phyloP scores from a whole-genome alignment of 2,888 invertebrate species.

The Nephrotoma flavescens region DNA sequence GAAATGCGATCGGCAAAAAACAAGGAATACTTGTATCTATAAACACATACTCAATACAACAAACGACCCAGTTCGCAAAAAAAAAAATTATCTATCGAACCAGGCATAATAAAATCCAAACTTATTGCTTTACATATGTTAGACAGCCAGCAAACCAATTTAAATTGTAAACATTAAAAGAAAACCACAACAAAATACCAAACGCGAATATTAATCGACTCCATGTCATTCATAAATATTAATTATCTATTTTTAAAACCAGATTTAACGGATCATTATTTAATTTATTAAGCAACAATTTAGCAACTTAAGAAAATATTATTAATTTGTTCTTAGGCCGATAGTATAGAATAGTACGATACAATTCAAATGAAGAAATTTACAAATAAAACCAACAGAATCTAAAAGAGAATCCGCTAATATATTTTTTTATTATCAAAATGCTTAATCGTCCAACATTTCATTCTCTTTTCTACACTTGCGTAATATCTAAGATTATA shows the following conservation, averaged over 20 bases:
- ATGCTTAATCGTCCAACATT: background rate
- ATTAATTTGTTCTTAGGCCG: background rate
- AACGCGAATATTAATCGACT: background rate
- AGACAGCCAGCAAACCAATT: background rate
- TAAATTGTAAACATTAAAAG: background rate
- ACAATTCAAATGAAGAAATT: background rate
- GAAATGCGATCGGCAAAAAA: background rate
- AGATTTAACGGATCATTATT: background rate
- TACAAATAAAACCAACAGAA: background rate
- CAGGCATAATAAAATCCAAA: background rate
- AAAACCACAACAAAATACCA: background rate
- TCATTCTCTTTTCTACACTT: background rate
- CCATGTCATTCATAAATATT: background rate
- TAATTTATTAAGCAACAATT: background rate
- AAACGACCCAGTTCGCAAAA: background rate
- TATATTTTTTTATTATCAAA: background rate
- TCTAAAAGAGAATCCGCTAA: background rate
- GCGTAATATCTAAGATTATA: background rate
- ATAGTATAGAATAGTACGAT: background rate
- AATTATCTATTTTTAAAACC: background rate
- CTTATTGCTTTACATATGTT: background rate
- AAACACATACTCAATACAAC: background rate
- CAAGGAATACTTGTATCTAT: background rate
- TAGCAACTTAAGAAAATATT: background rate
- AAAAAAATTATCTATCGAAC: background rate